Conservation (phyloP, 2,797 vertebrate species). For the Echiichthys vipera region DNA sequence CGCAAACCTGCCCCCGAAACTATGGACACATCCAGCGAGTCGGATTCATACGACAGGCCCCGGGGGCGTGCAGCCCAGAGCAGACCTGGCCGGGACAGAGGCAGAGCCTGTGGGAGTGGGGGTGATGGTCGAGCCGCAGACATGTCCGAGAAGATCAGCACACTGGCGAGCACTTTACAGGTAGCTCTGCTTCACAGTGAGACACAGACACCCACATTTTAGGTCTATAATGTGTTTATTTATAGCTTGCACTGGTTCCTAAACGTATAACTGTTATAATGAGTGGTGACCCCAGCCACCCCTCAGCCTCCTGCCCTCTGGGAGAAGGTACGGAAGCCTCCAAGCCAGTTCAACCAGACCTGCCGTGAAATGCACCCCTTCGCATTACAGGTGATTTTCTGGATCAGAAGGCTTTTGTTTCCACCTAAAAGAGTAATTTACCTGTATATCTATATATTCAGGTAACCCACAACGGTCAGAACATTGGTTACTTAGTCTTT, state of each 20-base stretch:
- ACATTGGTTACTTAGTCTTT: too few relatives aligned
- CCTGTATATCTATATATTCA: too few relatives aligned
- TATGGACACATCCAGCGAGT: conserved; percentile 93
- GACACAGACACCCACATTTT: not conserved
- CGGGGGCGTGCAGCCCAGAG: conserved; percentile 78
- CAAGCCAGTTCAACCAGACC: too few relatives aligned
- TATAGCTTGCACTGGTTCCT: not conserved
- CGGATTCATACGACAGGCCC: conserved; percentile 82
- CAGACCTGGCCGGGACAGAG: conserved; percentile 55
- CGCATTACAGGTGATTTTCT: too few relatives aligned
- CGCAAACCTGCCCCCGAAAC: not conserved
- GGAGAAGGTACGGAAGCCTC: too few relatives aligned
- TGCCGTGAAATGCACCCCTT: too few relatives aligned
- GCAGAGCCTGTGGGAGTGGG: conserved; percentile 31
- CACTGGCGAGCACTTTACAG: conserved; percentile 92
- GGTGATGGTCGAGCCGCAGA: conserved; percentile 61
- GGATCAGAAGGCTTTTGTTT: too few relatives aligned
- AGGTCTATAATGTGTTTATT: not conserved
- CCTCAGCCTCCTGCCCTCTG: too few relatives aligned
- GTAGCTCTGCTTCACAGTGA: conserved; percentile 69
- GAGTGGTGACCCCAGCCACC: too few relatives aligned
- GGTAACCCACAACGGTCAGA: too few relatives aligned
- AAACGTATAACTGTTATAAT: not conserved
- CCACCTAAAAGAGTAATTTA: too few relatives aligned
- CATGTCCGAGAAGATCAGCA: conserved; percentile 92